Base-by-base conservation (phyloP, 1,140 invertebrate species). In the Chionoecetes opilio region DNA sequence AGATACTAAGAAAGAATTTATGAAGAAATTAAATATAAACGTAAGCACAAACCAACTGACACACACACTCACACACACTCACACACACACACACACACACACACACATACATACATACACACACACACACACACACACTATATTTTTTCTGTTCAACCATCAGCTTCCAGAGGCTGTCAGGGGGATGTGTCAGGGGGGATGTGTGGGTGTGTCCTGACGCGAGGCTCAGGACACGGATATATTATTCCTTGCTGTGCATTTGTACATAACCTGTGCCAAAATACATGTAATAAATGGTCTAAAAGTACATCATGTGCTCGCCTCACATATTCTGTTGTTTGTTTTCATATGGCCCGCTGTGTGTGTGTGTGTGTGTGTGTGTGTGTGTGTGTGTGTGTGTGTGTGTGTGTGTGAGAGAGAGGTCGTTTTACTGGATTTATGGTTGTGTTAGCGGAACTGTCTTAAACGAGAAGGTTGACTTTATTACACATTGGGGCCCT, bases 81-180 rank as follows among this genome's bases (percentile, higher is more conserved):
- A 84, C 82, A 84, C 82, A 84, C 82, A 84, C 82, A 84, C 82
- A 84, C 82, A 84, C 82, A 84, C 82, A 84, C 82, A 84, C 82
- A 84, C 82, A 84, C 82, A 34, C 82, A 84, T 26, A 84, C n/a
- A 29, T 84, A 26, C 26, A n/a, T 34, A 84, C 26, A 29, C 26
- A 46, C 26, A 29, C 26, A 84, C 26, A 84, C 26, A 84, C 26
- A 84, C n/a, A 87, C 3, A 26, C 34, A 35, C 34, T 2, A n/a
- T 75, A 6, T n/a, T 75, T n/a, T 75, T 75, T 21, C 26, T n/a
- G 63, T 75, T 17, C 63, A n/a, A 75, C 41, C n/a, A 75, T 75
- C 63, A 75, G 63, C 63, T 75, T 75, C 63, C 21, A n/a, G 21
- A 75, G 21, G 63, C 21, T 75, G 21, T 75, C n/a, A 75, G 1